Evolutionary conservation across 2,888 invertebrate genomes (phyloP), one percentile per base, ranked within the genome.

Genomic region (Pseudoips prasinana): DNA sequence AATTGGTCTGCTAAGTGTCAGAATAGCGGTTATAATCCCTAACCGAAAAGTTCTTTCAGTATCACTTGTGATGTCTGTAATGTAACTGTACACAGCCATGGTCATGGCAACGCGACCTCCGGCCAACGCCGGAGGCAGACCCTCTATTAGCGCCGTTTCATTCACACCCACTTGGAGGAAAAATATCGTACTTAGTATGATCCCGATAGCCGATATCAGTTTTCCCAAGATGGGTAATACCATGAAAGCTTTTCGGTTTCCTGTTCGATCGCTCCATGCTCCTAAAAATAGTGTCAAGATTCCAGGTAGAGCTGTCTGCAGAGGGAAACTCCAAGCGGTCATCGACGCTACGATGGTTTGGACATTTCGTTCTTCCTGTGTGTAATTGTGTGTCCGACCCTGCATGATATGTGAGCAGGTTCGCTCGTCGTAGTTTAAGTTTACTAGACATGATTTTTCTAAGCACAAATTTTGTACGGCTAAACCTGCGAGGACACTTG

Each of bases 401-500:
- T 82, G 77, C 82, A 87, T 85, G 49, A 89, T 84, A 17, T 86
- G 83, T 17, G 72, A 72, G 67, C 92, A 92, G 10, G 91, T 85
- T n/a, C 68, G 67, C 43, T 85, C 81, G 62, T 90, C 88, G 69
- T 89, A 90, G 22, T 81, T 73, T 35, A 90, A 68, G 55, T 91
- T 91, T 25, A 90, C 90, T 42, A 90, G 77, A 67, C 90, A 91
- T 60, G 90, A 82, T 73, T 91, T 91, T 55, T 91, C 91, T 58
- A 90, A 78, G 54, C 90, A 89, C 45, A 92, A 63, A 59, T 89
- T 90, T 46, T 86, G 82, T 17, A 91, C 81, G 4, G 91, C 91
- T 24, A 91, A 71, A 17, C 93, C 92, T 0, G 95, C 93, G 8
- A 92, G 75, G 1, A 92, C 91, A 71, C 91, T 91, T 26, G 93